Evolutionary conservation across 1,140 invertebrate genomes (phyloP).

Genomic region (Lepeophtheirus salmonis): DNA sequence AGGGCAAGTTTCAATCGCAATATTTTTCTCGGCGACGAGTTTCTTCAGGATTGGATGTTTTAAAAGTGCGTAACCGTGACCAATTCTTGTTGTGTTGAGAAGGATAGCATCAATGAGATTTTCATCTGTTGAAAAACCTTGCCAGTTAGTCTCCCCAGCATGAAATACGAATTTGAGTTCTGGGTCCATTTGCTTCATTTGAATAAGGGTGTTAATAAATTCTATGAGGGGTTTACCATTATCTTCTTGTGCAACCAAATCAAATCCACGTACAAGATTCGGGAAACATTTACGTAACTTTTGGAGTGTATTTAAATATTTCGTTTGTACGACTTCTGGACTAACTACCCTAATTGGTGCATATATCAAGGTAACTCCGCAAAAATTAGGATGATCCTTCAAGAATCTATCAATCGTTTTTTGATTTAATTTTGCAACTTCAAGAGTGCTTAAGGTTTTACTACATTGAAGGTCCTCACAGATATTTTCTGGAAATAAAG

Average conservation of each 20-base stretch:
- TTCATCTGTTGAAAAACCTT: constrained; percentile 34
- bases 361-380: constrained; percentile 48
- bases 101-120: constrained; percentile 59
- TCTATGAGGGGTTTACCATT: constrained; percentile 37
- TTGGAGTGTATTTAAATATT: neutral
- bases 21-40: constrained; percentile 37
- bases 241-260: constrained; percentile 55
- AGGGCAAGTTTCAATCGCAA: constrained; percentile 60
- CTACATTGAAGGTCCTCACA: constrained; percentile 31
- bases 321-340: neutral
- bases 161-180: constrained; percentile 52
- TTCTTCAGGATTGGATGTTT: constrained; percentile 52
- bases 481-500: constrained; percentile 28
- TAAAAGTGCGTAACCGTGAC: constrained; percentile 45
- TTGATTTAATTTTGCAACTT: constrained; percentile 38
- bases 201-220: constrained; percentile 37
- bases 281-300: neutral
- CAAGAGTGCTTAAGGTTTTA: constrained; percentile 31
- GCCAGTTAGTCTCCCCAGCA: constrained; percentile 55
- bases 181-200: constrained; percentile 26
- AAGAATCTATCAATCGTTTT: constrained; percentile 37
- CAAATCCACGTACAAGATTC: constrained; percentile 46
- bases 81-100: constrained; percentile 49
- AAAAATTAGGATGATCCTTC: constrained; percentile 41
- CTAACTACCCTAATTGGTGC: constrained; percentile 36